A percentile compares a stretch with the other conserved stretches of the same genome.
These are phyloP conservation scores for Fragum whitleyi DNA, from an alignment of 2,888 invertebrate genomes.

Conservation along the genomic window DNA sequence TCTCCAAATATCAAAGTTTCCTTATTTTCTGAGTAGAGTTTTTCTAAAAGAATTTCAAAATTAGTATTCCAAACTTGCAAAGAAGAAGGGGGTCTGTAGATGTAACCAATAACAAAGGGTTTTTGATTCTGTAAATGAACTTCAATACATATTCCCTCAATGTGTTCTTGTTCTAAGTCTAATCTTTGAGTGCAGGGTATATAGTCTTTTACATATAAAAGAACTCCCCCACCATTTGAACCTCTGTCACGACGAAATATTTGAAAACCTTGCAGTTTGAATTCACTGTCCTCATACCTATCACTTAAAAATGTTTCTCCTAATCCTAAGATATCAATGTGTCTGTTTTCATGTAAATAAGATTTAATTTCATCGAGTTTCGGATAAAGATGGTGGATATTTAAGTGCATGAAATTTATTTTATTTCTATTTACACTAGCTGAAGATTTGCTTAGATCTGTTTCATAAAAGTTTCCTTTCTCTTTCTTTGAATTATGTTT, in stretches of 20 bases:
- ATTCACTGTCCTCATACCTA: background rate
- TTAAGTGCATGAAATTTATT: conserved; percentile 5
- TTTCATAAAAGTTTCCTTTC: background rate
- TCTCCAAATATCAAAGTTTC: background rate
- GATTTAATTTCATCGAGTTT: conserved; percentile 18
- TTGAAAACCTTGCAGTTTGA: background rate
- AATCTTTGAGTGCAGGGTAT: background rate
- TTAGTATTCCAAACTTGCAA: background rate
- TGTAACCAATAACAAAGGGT: conserved; percentile 16
- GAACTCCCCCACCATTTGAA: conserved; percentile 6
- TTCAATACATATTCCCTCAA: conserved; percentile 22
- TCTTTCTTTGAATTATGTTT: background rate
- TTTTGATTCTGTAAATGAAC: conserved; percentile 6
- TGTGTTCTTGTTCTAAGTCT: background rate
- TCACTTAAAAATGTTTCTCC: background rate
- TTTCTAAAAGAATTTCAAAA: background rate
- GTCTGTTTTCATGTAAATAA: background rate
- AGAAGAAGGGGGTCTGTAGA: conserved; percentile 13
- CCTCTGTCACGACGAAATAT: conserved; percentile 16
- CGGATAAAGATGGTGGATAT: conserved; percentile 18
- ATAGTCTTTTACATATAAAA: background rate
- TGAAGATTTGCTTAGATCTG: too few relatives aligned
- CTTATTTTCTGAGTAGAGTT: background rate
- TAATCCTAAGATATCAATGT: background rate
- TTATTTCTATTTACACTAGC: background rate